Conservation (phyloP, 2,797 vertebrate species). For the Clarias platycephalus region DNA sequence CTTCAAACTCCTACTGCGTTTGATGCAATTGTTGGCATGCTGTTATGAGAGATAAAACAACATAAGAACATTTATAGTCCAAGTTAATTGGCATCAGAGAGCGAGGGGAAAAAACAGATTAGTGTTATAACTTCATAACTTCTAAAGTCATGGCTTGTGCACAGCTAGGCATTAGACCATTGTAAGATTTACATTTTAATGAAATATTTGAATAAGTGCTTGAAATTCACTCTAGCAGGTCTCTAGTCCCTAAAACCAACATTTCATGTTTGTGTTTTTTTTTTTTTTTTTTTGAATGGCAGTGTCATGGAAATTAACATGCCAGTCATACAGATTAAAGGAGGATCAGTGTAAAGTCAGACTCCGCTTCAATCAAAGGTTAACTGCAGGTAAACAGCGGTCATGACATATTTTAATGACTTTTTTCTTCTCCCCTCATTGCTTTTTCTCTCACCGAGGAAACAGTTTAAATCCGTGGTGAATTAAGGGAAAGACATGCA, state of each 20-base stretch:
- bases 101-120: constrained; percentile 58
- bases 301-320: constrained; percentile 81
- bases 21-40: constrained; percentile 67
- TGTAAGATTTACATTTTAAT: constrained; percentile 88
- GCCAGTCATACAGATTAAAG: constrained; percentile 80
- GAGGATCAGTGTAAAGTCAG: constrained; percentile 80
- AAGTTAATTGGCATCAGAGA: constrained; percentile 78
- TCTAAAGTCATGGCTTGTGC: constrained; percentile 84
- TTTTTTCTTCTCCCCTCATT: constrained; percentile 38
- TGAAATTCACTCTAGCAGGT: constrained; percentile 83
- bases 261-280: constrained; percentile 84
- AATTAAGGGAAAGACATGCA: constrained; percentile 51
- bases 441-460: constrained; percentile 22
- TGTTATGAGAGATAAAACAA: constrained; percentile 75
- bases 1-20: constrained; percentile 66
- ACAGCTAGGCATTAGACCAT: constrained; percentile 75
- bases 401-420: constrained; percentile 75
- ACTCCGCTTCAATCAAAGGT: constrained; percentile 73
- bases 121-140: constrained; percentile 81
- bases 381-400: constrained; percentile 78
- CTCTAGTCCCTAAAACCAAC: constrained; percentile 79
- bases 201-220: constrained; percentile 89
- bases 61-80: constrained; percentile 72
- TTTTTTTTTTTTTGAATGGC: constrained; percentile 80
- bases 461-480: constrained; percentile 55